Conservation (phyloP, 35 echinoderm and acorn worm species). For the Amphiura filiformis region DNA sequence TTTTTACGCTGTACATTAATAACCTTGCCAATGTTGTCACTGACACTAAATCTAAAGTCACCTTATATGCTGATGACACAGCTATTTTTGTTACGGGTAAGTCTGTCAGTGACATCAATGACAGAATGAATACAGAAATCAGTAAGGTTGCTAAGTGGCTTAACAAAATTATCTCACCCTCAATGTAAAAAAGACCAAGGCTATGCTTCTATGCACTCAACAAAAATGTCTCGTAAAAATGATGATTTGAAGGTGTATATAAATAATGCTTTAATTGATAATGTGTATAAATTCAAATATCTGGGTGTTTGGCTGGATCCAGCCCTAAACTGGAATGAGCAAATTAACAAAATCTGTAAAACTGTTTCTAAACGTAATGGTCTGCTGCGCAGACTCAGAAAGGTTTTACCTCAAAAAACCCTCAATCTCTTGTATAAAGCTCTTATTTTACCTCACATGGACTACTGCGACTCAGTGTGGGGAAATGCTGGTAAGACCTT, state of each 20-base stretch:
- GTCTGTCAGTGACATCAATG: not conserved
- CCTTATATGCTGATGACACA: slow-evolving; percentile 12
- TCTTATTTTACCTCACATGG: not conserved
- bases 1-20: slow-evolving; percentile 5
- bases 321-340: slow-evolving; percentile 4
- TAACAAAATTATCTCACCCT: not conserved
- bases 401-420: slow-evolving; percentile 15
- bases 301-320: slow-evolving; percentile 31
- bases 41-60: not conserved
- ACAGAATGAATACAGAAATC: not conserved
- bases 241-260: not conserved
- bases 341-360: slow-evolving; percentile 6
- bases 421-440: slow-evolving; percentile 23
- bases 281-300: slow-evolving; percentile 31
- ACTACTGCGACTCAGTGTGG: slow-evolving; percentile 21
- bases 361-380: slow-evolving; percentile 15
- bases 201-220: not conserved
- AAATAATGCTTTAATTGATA: not conserved
- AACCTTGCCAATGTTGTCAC: not conserved
- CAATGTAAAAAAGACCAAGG: slow-evolving; percentile 2
- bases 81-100: slow-evolving; percentile 4
- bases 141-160: not conserved
- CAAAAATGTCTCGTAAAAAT: not conserved
- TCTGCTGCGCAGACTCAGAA: not conserved
- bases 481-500: not conserved